These are phyloP conservation scores for Tachyglossus aculeatus DNA, from an alignment of 2,797 vertebrate genomes.

Conservation along the genomic window DNA sequence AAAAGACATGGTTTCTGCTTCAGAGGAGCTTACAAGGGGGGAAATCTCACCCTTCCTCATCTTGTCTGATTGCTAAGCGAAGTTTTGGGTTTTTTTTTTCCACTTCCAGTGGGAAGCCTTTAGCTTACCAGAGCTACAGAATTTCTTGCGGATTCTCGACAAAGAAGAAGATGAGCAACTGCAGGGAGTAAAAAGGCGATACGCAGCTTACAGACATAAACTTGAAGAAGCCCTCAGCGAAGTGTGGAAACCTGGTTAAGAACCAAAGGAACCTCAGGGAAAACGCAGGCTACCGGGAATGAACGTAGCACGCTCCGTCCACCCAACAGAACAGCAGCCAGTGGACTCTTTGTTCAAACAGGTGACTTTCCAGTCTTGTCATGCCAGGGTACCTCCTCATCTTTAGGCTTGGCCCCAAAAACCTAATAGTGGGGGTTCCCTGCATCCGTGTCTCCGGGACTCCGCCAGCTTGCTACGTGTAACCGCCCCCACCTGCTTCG, in stretches of 20 bases:
- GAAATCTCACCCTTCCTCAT: no score
- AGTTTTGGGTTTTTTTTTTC: neutral
- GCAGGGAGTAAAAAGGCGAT: slow-evolving; percentile 81
- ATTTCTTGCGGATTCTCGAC: slow-evolving; percentile 94
- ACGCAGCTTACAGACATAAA: slow-evolving; percentile 82
- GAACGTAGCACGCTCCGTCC: slow-evolving; percentile 58
- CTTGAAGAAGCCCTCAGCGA: slow-evolving; percentile 87
- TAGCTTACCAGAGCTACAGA: slow-evolving; percentile 90
- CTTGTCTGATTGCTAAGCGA: neutral
- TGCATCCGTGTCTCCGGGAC: slow-evolving; percentile 44
- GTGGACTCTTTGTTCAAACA: slow-evolving; percentile 57
- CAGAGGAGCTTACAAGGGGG: no score
- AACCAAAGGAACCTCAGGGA: slow-evolving; percentile 43
- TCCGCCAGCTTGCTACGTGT: slow-evolving; percentile 44
- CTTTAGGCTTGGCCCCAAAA: slow-evolving; percentile 53
- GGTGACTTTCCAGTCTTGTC: slow-evolving; percentile 41
- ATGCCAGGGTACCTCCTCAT: slow-evolving; percentile 48
- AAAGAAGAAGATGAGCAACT: slow-evolving; percentile 92
- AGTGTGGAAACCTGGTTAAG: slow-evolving; percentile 74
- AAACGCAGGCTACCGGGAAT: slow-evolving; percentile 32
- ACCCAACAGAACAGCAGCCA: slow-evolving; percentile 28
- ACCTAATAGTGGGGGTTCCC: slow-evolving; percentile 54
- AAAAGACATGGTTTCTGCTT: no score
- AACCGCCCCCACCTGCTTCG: slow-evolving; percentile 48
- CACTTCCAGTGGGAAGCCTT: slow-evolving; percentile 94